Conservation (phyloP, 2,113 vertebrate genomes). For the Rhinoderma darwinii region DNA sequence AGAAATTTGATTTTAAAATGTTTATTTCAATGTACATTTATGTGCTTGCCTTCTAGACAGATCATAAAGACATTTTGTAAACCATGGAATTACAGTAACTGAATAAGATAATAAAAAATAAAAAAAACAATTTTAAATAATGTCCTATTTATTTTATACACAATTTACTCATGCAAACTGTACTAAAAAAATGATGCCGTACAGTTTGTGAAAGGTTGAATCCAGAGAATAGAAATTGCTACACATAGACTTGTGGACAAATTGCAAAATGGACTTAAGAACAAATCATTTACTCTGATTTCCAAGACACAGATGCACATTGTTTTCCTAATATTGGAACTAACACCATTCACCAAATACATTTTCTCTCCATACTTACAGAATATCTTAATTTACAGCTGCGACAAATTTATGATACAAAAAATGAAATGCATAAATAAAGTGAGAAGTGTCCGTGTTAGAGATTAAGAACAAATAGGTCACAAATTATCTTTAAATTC, state of each 20-base stretch:
- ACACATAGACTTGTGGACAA: conserved; percentile 81
- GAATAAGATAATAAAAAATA: conserved; percentile 43
- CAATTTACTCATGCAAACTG: conserved; percentile 97
- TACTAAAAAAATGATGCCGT: conserved; percentile 84
- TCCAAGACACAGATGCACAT: conserved; percentile 72
- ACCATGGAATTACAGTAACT: conserved; percentile 46
- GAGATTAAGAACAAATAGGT: conserved; percentile 67
- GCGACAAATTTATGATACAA: conserved; percentile 73
- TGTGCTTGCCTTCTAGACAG: conserved; percentile 49
- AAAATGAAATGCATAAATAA: conserved; percentile 74
- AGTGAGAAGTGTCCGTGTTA: conserved; percentile 65
- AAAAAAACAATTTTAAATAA: conserved; percentile 78
- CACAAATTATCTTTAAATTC: conserved; percentile 68
- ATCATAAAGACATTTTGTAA: conserved; percentile 52
- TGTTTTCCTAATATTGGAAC: conserved; percentile 72
- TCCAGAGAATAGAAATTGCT: conserved; percentile 77
- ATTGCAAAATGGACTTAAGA: conserved; percentile 73
- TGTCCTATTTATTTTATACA: conserved; percentile 90
- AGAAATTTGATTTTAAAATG: neutral
- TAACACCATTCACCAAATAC: conserved; percentile 76
- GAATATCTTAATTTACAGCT: conserved; percentile 79
- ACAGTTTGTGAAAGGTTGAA: conserved; percentile 86
- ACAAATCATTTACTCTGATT: conserved; percentile 71
- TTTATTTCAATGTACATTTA: conserved; percentile 53
- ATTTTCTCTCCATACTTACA: conserved; percentile 75